Evolutionary conservation across 1,140 invertebrate species (phyloP).

Genomic region (Homalodisca vitripennis): DNA sequence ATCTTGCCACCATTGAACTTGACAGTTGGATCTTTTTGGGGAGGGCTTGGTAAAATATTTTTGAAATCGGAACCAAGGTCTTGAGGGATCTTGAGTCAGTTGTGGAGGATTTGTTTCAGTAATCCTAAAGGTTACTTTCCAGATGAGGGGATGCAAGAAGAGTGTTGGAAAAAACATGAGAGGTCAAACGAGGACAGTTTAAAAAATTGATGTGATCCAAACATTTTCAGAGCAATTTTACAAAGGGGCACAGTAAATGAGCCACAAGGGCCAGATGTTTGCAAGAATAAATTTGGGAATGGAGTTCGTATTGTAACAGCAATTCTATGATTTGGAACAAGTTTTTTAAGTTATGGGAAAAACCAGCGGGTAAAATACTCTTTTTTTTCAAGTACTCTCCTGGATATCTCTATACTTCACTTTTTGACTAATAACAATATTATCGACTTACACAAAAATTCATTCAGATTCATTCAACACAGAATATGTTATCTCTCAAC

Average conservation of each 20-base stretch:
- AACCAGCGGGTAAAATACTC: constrained; percentile 41
- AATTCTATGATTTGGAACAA: constrained; percentile 65
- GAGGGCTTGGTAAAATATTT: constrained; percentile 82
- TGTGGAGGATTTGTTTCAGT: constrained; percentile 76
- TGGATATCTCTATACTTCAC: not conserved
- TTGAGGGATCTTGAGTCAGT: constrained; percentile 83
- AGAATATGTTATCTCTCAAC: too few relatives aligned
- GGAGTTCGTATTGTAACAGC: constrained; percentile 66
- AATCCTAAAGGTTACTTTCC: constrained; percentile 67
- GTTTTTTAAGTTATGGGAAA: constrained; percentile 58
- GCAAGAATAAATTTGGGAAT: constrained; percentile 71
- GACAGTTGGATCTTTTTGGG: constrained; percentile 85
- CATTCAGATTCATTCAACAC: constrained; percentile 72
- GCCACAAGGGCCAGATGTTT: constrained; percentile 48
- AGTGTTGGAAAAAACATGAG: constrained; percentile 55
- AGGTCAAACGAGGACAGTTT: constrained; percentile 49
- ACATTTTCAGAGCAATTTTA: constrained; percentile 54
- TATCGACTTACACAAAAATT: constrained; percentile 72
- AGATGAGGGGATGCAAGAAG: constrained; percentile 58
- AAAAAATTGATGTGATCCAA: constrained; percentile 53
- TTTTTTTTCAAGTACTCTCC: not conserved
- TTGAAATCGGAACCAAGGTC: constrained; percentile 73
- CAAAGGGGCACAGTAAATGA: constrained; percentile 39
- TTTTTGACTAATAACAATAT: constrained; percentile 57
- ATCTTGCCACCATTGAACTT: constrained; percentile 77